Base-by-base conservation (phyloP, 2,113 vertebrate genomes). In the Pseudorectes ferrugineus region DNA sequence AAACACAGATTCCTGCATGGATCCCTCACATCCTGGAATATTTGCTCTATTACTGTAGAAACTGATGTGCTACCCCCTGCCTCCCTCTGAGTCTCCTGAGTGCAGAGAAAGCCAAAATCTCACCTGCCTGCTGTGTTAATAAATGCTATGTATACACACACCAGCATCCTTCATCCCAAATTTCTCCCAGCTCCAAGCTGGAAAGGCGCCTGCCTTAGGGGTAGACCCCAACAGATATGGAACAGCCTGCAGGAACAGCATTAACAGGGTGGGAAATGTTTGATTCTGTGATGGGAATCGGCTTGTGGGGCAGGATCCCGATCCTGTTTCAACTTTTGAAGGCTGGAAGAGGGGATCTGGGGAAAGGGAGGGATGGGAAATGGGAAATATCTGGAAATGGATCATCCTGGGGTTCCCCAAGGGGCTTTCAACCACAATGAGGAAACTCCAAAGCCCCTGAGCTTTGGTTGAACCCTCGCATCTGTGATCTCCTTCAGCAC, bases 141-240 rank as follows among this genome's bases (percentile, higher is more conserved):
- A 86, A 81, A 75, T 71, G 1, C 42, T 26, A 2, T 38, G 43
- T 31, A 23, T 6, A 16, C 23, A 42, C 38, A 40, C 36, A 45
- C 5, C 11, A 65, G 3, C 52, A 87, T 57, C 24, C 40, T 84
- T 71, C 43, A 81, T 65, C 59, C 26, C 59, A 28, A 22, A 51
- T 67, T 66, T 73, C 43, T 63, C 61, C 38, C 59, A 38, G 11
- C 12, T 68, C 31, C 55, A 63, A 15, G 31, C 8, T 23, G 38
- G 31, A 77, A 86, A 62, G 7, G 28, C 29, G 65, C 11, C 20
- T 1, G 2, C 19, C 48, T 43, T 20, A 43, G 48, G 26, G 10
- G 1, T 5, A 29, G 55, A 29, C 6, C 25, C 17, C 36, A 38
- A 28, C 5, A 59, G 72, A 19, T 0, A 0, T 5, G 5, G 14